These are phyloP conservation scores for Zeugodacus cucurbitae DNA, from an alignment of 1,140 invertebrate species.

Conservation along the genomic window DNA sequence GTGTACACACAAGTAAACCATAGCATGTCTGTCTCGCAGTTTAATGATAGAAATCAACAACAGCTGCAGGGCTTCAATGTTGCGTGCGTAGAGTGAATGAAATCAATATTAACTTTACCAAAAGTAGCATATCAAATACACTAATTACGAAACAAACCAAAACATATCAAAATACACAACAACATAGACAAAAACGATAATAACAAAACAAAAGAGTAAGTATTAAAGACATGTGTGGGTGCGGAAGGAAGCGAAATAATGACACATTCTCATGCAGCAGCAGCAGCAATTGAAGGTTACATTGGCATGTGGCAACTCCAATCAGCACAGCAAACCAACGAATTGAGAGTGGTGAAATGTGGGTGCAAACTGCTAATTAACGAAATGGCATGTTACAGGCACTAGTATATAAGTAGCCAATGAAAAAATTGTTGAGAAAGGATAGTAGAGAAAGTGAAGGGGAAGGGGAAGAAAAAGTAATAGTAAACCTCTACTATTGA, in stretches of 20 bases:
- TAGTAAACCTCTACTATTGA: not conserved
- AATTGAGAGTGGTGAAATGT: not conserved
- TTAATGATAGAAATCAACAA: not conserved
- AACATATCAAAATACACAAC: not conserved
- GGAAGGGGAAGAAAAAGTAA: not conserved
- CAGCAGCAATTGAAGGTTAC: not conserved
- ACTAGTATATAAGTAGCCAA: not conserved
- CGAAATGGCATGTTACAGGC: not conserved
- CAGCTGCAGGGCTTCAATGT: not conserved
- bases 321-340: not conserved
- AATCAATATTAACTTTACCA: conserved; percentile 2
- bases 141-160: not conserved
- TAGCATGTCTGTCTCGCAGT: not conserved
- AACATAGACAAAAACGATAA: not conserved
- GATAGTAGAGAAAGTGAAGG: not conserved
- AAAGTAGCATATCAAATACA: not conserved
- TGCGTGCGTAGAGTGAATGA: not conserved
- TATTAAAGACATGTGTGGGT: not conserved
- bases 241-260: too few relatives aligned
- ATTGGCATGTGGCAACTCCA: not conserved
- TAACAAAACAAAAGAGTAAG: not conserved
- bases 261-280: not conserved
- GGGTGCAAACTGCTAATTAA: not conserved
- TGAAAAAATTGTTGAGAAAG: not conserved
- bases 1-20: not conserved